Evolutionary conservation across 2,797 vertebrate species (phyloP).

Genomic region (Labroides dimidiatus): DNA sequence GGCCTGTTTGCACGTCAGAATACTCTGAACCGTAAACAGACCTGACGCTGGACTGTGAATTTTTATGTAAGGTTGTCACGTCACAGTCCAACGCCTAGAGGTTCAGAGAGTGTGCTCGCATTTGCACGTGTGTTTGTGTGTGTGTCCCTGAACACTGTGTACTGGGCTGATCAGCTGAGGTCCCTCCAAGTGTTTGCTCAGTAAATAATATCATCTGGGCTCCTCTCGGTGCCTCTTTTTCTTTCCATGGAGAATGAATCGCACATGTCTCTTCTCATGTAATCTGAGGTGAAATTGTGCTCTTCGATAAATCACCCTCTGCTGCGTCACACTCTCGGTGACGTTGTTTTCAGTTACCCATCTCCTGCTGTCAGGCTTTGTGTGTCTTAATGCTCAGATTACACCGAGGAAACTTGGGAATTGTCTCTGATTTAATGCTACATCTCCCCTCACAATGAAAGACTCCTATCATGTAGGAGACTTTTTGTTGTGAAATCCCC

Average conservation of each 20-base stretch:
- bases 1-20: slow-evolving; percentile 10
- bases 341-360: slow-evolving; percentile 43
- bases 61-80: slow-evolving; percentile 25
- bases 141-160: slow-evolving; percentile 57
- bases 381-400: slow-evolving; percentile 45
- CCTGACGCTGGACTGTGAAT: slow-evolving; percentile 16
- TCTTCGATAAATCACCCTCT: slow-evolving; percentile 30
- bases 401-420: slow-evolving; percentile 43
- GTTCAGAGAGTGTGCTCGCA: slow-evolving; percentile 1
- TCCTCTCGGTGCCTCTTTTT: slow-evolving; percentile 27
- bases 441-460: slow-evolving; percentile 40
- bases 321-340: slow-evolving; percentile 22
- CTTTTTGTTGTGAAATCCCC: slow-evolving; percentile 46
- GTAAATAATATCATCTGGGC: slow-evolving; percentile 63
- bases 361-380: slow-evolving; percentile 33
- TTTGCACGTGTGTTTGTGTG: slow-evolving; percentile 7
- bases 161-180: slow-evolving; percentile 57
- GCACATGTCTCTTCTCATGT: slow-evolving; percentile 16
- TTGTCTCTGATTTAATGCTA: slow-evolving; percentile 36
- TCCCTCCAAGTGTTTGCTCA: slow-evolving; percentile 57
- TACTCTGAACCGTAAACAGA: slow-evolving; percentile 41
- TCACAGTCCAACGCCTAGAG: slow-evolving; percentile 42
- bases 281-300: slow-evolving; percentile 22
- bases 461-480: slow-evolving; percentile 28
- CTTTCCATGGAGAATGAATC: slow-evolving; percentile 17